These are phyloP conservation scores for Beris morrisii DNA, from an alignment of 2,888 invertebrate genomes.

Conservation along the genomic window DNA sequence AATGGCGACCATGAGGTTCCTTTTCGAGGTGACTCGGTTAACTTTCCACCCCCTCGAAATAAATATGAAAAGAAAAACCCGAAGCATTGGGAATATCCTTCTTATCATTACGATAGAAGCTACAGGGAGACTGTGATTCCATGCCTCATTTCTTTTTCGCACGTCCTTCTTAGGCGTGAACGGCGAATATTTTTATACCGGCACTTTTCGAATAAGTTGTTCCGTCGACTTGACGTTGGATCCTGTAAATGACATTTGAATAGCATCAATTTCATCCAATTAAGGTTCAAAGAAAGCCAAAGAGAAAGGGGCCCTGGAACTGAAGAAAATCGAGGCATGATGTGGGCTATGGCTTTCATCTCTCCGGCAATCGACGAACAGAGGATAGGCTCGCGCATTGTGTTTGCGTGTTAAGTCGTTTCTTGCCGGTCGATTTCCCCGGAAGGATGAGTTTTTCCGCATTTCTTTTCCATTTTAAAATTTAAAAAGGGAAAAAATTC, in stretches of 20 bases:
- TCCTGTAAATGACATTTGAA: constrained; percentile 40
- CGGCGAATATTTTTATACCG: constrained; percentile 14
- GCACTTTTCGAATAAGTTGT: constrained; percentile 29
- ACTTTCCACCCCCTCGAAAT: no score
- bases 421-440: neutral
- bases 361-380: neutral
- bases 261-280: constrained; percentile 41
- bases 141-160: no score
- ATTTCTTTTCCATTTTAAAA: constrained; percentile 1
- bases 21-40: no score
- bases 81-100: no score
- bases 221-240: constrained; percentile 24
- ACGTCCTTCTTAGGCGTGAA: constrained; percentile 3
- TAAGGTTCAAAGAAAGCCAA: constrained; percentile 34
- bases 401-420: no score
- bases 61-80: no score
- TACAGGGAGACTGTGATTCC: no score
- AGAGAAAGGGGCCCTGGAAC: constrained; percentile 12
- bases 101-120: no score
- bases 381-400: no score
- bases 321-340: neutral
- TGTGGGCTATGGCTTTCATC: constrained; percentile 19
- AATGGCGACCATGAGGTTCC: no score
- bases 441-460: neutral
- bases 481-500: neutral